A percentile compares a stretch with the other conserved stretches of the same genome.
phyloP scores from a whole-genome alignment of 2,888 invertebrate genomes.

The Pristionchus mayeri region DNA sequence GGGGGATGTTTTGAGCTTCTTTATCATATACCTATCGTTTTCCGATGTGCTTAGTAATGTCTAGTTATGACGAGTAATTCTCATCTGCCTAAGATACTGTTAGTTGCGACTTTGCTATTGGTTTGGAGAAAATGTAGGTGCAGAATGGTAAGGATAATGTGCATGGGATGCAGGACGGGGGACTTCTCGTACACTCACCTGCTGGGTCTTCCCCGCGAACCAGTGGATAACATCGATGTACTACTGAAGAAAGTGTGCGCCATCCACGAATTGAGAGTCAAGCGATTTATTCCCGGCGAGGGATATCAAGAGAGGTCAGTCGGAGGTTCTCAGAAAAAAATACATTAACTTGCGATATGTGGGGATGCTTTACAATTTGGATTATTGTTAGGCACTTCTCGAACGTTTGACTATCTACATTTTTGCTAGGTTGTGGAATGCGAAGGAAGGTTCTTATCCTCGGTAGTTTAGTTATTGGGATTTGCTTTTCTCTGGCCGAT shows the following conservation, averaged over 20 bases:
- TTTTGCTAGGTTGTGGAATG: not conserved
- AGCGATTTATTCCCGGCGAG: slow-evolving; percentile 57
- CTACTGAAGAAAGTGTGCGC: slow-evolving; percentile 63
- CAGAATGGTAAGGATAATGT: not conserved
- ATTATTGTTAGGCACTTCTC: no score
- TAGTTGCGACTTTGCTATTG: no score
- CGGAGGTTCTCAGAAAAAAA: not conserved
- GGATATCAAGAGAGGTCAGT: slow-evolving; percentile 56
- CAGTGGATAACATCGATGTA: slow-evolving; percentile 67
- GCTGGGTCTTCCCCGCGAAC: slow-evolving; percentile 59
- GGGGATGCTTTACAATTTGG: no score
- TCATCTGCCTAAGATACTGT: no score
- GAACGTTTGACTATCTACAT: not conserved
- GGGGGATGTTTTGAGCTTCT: no score
- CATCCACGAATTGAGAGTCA: slow-evolving; percentile 61
- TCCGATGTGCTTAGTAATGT: no score
- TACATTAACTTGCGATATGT: no score
- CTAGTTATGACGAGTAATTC: no score
- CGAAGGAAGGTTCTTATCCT: not conserved
- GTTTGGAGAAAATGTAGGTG: not conserved
- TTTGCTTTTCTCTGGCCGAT: not conserved
- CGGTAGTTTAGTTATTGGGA: not conserved
- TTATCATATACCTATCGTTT: no score
- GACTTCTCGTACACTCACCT: slow-evolving; percentile 69
- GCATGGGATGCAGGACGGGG: slow-evolving; percentile 54